Base-by-base conservation (phyloP, 2,888 invertebrate genomes). In the Cheilosia vulpina region DNA sequence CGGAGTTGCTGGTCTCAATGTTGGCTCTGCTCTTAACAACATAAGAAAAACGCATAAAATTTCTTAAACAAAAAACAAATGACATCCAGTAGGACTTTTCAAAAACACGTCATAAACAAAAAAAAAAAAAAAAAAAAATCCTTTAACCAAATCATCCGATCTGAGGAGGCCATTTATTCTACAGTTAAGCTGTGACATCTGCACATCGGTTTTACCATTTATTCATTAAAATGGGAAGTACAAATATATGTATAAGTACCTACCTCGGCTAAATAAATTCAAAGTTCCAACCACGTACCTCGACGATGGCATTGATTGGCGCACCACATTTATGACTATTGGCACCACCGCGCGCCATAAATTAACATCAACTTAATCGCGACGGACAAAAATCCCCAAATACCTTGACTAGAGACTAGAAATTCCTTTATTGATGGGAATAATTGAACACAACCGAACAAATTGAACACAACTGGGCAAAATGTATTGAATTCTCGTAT, bases 401-500 rank as follows among this genome's bases (percentile, higher is more conserved):
- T 55, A 38, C 65, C 19, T 34, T 21, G 55, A 38, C 71, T 50
- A 57, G 66, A 82, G 66, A 68, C 52, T 58, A 52, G 47, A 62
- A 58, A 76, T 69, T 41, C 63, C 31, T 57, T 57, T 68, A 34
- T 62, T 68, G 21, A 21, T 38, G 38, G 11, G 1, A 34, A 43
- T 63, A 60, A 24, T 60, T 24, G 24, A 19, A n/a, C 15, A 31
- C 45, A 50, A 66, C 77, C 60, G 13, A 82, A n/a, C n/a, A n/a
- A n/a, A n/a, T n/a, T n/a, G 71, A 77, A 43, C 41, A 27, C 6
- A 2, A 31, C 58, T 45, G 63, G 63, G 50, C 53, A 27, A 79
- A 79, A 84, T 79, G 65, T 84, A 84, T 79, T 63, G 71, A 75
- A 69, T 63, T 73, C 79, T 66, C 50, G 38, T 47, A 41, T 58